Conservation (phyloP, 2,888 invertebrate genomes). For the Tuta absoluta region DNA sequence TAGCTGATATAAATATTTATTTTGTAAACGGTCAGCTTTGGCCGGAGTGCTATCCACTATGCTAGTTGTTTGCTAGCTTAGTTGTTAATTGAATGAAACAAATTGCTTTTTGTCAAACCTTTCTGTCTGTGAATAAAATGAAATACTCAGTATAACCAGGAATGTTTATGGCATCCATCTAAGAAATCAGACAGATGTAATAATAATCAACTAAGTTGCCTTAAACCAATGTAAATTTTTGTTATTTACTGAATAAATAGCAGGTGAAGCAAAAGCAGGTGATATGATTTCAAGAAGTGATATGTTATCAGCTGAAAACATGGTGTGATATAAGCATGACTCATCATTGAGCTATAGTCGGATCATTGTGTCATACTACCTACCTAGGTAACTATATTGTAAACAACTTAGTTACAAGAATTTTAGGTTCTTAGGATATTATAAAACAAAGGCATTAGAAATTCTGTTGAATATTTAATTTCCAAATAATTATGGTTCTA, state of each 20-base stretch:
- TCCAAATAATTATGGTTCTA: no score
- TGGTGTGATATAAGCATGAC: constrained; percentile 24
- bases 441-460: no score
- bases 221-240: background rate
- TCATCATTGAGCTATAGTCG: constrained; percentile 9
- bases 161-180: no score
- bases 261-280: constrained; percentile 3
- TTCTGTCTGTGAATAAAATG: no score
- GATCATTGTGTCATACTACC: constrained; percentile 3
- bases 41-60: no score
- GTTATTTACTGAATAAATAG: constrained; percentile 15
- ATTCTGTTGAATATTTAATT: no score
- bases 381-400: background rate
- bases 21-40: no score
- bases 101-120: no score
- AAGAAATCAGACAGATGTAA: background rate
- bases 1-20: no score
- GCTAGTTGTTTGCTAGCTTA: no score
- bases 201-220: background rate
- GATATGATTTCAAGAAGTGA: constrained; percentile 20
- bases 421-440: background rate
- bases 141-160: no score
- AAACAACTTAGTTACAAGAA: background rate
- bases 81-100: no score
- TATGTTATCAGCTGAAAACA: constrained; percentile 20